A percentile compares a stretch with the other conserved stretches of the same genome.
Conservation (phyloP, 2,113 vertebrate species). For the Bufo bufo region DNA sequence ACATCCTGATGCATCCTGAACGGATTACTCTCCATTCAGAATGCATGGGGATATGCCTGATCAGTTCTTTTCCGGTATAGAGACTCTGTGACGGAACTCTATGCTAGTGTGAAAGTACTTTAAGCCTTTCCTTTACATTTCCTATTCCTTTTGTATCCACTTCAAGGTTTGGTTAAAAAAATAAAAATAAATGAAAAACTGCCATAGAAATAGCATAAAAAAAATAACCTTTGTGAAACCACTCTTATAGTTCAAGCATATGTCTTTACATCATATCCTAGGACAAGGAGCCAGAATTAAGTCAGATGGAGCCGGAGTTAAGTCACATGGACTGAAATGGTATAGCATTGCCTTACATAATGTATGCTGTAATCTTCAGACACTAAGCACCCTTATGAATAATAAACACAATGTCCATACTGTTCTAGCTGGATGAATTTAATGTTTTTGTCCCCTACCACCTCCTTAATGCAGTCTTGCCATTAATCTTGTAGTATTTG, state of each 20-base stretch:
- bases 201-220: no score
- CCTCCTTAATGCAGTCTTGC: constrained; percentile 25
- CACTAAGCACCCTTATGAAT: constrained; percentile 49
- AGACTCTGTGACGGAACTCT: no score
- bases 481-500: constrained; percentile 51
- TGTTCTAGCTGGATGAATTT: constrained; percentile 44
- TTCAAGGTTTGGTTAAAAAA: no score
- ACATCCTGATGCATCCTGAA: no score
- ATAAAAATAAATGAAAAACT: no score
- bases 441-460: constrained; percentile 44
- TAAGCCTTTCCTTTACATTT: no score
- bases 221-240: no score
- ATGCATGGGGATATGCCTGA: no score
- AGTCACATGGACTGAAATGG: not conserved
- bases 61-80: no score
- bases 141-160: no score
- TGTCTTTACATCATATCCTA: not conserved
- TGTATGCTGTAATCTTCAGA: constrained; percentile 20
- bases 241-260: not conserved
- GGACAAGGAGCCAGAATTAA: not conserved
- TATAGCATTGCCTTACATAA: constrained; percentile 9
- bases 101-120: no score
- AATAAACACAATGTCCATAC: constrained; percentile 47
- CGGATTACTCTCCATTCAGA: no score
- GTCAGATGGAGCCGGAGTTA: not conserved